Conservation (phyloP, 2,797 vertebrate species). For the Nyctibius grandis region DNA sequence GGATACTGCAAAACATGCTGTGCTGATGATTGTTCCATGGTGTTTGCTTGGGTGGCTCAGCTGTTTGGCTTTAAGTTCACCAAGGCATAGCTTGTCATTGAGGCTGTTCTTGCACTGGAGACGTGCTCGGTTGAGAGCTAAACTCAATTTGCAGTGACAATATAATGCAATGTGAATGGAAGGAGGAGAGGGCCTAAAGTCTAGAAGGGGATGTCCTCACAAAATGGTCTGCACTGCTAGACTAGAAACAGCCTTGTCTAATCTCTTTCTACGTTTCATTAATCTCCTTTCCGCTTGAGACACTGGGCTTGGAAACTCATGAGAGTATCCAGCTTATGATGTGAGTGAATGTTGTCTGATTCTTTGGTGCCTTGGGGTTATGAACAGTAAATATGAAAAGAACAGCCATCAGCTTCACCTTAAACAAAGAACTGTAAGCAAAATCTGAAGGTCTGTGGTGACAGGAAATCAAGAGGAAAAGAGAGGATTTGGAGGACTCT, state of each 20-base stretch:
- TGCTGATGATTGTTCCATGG: not conserved
- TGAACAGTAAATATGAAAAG: not conserved
- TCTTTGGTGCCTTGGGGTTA: not conserved
- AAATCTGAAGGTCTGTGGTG: not conserved
- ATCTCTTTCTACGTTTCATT: not conserved
- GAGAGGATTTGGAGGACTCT: not conserved
- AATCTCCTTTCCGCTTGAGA: not conserved
- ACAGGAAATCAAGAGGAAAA: not conserved
- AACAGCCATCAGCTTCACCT: not conserved
- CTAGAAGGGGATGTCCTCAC: not conserved
- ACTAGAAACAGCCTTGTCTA: not conserved
- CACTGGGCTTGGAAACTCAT: not conserved
- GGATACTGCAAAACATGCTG: not conserved
- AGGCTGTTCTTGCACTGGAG: not conserved
- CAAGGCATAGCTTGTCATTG: not conserved
- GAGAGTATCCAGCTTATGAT: not conserved
- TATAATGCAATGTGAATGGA: rapidly evolving
- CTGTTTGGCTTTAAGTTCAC: not conserved
- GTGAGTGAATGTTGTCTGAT: not conserved
- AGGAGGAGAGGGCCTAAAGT: not conserved
- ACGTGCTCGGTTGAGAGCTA: not conserved
- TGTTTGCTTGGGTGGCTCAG: not conserved
- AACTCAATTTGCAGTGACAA: not conserved
- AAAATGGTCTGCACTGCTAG: not conserved
- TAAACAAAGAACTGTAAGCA: not conserved